Evolutionary conservation across 1,140 invertebrate species (phyloP).

Genomic region (Musca domestica): DNA sequence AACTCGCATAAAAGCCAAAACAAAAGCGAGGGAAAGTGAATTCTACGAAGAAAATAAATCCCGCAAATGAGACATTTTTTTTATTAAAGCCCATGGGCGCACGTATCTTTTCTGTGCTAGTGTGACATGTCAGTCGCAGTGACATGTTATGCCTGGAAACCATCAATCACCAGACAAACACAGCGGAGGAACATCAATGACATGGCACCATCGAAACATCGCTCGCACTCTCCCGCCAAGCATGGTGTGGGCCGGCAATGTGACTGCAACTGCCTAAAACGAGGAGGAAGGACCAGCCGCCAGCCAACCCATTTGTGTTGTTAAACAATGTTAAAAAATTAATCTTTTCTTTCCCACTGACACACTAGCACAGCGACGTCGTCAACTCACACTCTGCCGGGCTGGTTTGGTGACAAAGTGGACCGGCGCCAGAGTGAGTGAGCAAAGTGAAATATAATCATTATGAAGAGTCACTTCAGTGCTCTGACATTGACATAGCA

Average conservation of each 20-base stretch:
- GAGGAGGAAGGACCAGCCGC: neutral
- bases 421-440: neutral
- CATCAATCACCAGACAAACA: slow-evolving; percentile 12
- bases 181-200: neutral
- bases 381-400: no score
- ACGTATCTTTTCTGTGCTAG: slow-evolving; percentile 10
- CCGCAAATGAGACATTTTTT: neutral
- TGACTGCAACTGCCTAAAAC: no score
- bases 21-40: neutral
- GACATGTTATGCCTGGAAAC: slow-evolving; percentile 13
- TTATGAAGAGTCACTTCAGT: neutral
- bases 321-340: slow-evolving; percentile 11
- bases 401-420: no score
- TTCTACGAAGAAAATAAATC: neutral
- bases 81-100: no score
- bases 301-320: neutral
- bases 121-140: slow-evolving; percentile 11
- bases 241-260: no score
- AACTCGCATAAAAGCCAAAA: no score
- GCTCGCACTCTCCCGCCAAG: no score
- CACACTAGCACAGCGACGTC: no score
- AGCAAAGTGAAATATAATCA: slow-evolving; percentile 1
- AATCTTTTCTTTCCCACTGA: no score
- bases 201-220: neutral
- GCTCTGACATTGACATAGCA: slow-evolving; percentile 21